phyloP scores from a whole-genome alignment of 2,888 invertebrate genomes.

The Tupiocoris notatus region DNA sequence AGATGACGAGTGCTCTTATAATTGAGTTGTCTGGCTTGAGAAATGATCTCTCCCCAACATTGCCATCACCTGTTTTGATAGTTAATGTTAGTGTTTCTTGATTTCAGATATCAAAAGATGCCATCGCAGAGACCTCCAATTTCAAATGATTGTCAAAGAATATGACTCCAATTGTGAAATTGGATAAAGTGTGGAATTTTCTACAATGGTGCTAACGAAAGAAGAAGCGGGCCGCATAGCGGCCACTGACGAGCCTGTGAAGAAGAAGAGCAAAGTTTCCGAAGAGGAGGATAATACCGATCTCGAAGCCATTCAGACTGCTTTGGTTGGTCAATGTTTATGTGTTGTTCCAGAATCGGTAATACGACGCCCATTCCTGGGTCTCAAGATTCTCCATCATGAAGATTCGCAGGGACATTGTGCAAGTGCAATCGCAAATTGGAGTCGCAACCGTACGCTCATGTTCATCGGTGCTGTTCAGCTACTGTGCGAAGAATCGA shows the following conservation, averaged over 20 bases:
- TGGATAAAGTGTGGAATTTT: constrained; percentile 11
- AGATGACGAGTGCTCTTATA: no score
- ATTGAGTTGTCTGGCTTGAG: no score
- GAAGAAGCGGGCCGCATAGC: constrained; percentile 58
- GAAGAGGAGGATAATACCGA: constrained; percentile 55
- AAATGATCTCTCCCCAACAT: no score
- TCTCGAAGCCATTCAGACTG: constrained; percentile 63
- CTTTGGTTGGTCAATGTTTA: constrained; percentile 72
- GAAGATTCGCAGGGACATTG: constrained; percentile 56
- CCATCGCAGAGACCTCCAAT: no score
- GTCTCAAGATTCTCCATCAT: constrained; percentile 51
- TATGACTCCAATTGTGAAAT: constrained; percentile 19
- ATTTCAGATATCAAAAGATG: no score
- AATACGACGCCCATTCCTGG: constrained; percentile 69
- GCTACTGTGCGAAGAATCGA: constrained; percentile 76
- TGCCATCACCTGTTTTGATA: no score
- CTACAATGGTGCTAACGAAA: constrained; percentile 51
- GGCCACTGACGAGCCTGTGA: constrained; percentile 79
- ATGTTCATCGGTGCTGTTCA: constrained; percentile 82
- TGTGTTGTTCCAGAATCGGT: constrained; percentile 72
- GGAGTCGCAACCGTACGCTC: constrained; percentile 67
- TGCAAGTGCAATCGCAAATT: constrained; percentile 58
- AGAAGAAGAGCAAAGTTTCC: constrained; percentile 69
- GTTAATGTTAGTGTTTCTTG: no score
- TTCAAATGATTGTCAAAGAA: constrained; percentile 11